A percentile compares a stretch with the other conserved stretches of the same genome.
Evolutionary conservation across 2,888 invertebrate species (phyloP).

Genomic region (Catocala fraxini): DNA sequence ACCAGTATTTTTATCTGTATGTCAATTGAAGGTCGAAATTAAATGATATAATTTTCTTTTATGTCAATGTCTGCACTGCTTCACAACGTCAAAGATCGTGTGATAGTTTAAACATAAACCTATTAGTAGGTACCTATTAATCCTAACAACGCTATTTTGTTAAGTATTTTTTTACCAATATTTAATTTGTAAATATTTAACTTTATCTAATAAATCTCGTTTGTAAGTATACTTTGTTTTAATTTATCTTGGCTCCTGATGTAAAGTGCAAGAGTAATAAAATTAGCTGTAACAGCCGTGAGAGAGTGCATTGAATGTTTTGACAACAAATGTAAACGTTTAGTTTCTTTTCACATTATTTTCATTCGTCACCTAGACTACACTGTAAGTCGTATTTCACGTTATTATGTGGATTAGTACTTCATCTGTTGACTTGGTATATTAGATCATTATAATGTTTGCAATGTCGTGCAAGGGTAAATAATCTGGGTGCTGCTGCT

Average conservation of each 20-base stretch:
- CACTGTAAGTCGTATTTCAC: too few relatives aligned
- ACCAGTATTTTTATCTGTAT: constrained; percentile 49
- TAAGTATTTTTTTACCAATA: constrained; percentile 66
- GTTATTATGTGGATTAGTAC: too few relatives aligned
- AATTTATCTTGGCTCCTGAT: constrained; percentile 19
- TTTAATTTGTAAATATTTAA: constrained; percentile 71
- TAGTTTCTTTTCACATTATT: too few relatives aligned
- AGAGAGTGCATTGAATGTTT: constrained; percentile 1
- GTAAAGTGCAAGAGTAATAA: constrained; percentile 4
- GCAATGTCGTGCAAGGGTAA: too few relatives aligned
- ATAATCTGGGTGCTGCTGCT: too few relatives aligned
- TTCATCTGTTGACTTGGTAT: too few relatives aligned
- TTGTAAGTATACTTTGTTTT: constrained; percentile 58
- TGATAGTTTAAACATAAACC: constrained; percentile 54
- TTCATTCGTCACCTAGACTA: too few relatives aligned
- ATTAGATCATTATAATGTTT: too few relatives aligned
- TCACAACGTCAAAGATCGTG: constrained; percentile 58
- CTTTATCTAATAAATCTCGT: constrained; percentile 68
- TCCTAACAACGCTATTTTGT: constrained; percentile 57
- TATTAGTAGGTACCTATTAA: constrained; percentile 46
- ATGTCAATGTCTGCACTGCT: constrained; percentile 46
- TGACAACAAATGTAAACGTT: background rate
- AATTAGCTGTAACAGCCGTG: background rate
- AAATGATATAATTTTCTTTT: constrained; percentile 41
- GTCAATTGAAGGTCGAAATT: constrained; percentile 42